Evolutionary conservation across 2,797 vertebrate genomes (phyloP).

Genomic region (Eleutherodactylus coqui): DNA sequence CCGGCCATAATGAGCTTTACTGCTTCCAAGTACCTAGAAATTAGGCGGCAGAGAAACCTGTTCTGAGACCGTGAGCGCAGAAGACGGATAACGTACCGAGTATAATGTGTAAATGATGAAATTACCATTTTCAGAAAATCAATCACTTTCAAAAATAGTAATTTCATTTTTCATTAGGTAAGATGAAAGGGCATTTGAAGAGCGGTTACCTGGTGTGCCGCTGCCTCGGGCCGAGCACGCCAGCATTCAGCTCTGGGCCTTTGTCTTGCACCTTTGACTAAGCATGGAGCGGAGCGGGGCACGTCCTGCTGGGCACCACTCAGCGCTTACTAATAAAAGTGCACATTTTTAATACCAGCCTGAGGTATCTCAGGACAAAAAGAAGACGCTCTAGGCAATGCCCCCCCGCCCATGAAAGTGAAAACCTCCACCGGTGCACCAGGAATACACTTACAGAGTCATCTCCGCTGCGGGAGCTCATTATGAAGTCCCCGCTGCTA

Average conservation of each 20-base stretch:
- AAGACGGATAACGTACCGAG: neutral
- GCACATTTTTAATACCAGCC: constrained; percentile 63
- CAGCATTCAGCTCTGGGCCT: constrained; percentile 23
- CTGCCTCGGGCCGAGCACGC: constrained; percentile 23
- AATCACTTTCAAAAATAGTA: constrained; percentile 44
- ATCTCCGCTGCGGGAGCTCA: constrained; percentile 71
- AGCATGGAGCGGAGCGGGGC: constrained; percentile 7
- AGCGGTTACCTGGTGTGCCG: constrained; percentile 20
- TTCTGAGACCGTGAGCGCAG: neutral
- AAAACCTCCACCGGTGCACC: constrained; percentile 61
- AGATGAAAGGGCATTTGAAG: constrained; percentile 51
- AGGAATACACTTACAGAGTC: constrained; percentile 69
- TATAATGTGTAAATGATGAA: constrained; percentile 33
- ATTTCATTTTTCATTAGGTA: constrained; percentile 38
- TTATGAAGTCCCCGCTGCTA: constrained; percentile 71
- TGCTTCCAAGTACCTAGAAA: neutral
- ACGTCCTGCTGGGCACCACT: constrained; percentile 26
- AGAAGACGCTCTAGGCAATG: constrained; percentile 68
- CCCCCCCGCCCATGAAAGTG: constrained; percentile 66
- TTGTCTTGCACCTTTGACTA: constrained; percentile 47
- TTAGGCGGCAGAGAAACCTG: neutral
- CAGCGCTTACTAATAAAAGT: constrained; percentile 60
- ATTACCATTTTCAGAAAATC: constrained; percentile 31
- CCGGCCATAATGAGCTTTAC: neutral
- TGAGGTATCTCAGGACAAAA: constrained; percentile 58